phyloP scores from a whole-genome alignment of 2,113 vertebrate genomes.

The Vicugna pacos region DNA sequence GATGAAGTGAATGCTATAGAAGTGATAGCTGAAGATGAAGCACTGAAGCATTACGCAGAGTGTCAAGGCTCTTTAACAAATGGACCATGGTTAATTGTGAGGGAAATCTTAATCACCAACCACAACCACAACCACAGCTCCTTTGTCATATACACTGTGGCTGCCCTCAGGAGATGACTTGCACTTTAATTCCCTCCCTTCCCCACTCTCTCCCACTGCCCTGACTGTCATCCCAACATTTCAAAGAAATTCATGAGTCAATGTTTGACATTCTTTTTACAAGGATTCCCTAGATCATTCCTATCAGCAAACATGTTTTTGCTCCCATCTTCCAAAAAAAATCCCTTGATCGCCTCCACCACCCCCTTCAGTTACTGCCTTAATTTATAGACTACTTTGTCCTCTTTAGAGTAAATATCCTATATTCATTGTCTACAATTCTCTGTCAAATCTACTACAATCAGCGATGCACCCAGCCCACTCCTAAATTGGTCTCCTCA shows the following conservation, averaged over 20 bases:
- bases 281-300: background rate
- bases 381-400: background rate
- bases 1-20: background rate
- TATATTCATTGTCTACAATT: background rate
- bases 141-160: background rate
- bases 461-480: too few species aligned
- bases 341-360: background rate
- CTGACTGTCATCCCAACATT: background rate
- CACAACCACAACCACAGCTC: background rate
- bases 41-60: background rate
- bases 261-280: background rate
- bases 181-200: background rate
- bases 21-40: background rate
- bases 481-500: fast-evolving
- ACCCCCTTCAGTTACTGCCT: background rate
- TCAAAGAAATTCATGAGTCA: background rate
- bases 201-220: too few species aligned
- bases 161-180: constrained; percentile 20
- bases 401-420: background rate
- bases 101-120: constrained; percentile 22
- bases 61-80: background rate
- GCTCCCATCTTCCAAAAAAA: background rate
- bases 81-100: background rate
- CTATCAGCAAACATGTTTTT: background rate
- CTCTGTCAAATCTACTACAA: background rate